phyloP scores from a whole-genome alignment of 1,140 invertebrate genomes.

The Drosophila nikananu region DNA sequence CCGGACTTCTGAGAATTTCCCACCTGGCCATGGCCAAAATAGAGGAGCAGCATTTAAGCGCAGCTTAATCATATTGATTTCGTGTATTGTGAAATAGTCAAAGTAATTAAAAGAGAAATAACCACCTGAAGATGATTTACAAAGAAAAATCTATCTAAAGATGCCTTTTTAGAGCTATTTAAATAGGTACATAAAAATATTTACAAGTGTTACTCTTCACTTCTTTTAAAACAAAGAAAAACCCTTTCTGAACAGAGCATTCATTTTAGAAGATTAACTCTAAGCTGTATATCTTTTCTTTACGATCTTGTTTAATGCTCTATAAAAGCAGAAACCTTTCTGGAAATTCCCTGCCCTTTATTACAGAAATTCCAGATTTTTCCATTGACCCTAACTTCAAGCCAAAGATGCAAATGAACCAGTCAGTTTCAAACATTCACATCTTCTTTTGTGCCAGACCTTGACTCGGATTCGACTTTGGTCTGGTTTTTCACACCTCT shows the following conservation, averaged over 20 bases:
- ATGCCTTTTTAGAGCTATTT: background rate
- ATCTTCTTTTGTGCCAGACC: slow-evolving; percentile 40
- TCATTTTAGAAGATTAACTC: background rate
- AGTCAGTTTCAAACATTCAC: slow-evolving; percentile 10
- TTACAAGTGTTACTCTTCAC: background rate
- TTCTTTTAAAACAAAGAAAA: background rate
- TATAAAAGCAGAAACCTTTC: slow-evolving; percentile 19
- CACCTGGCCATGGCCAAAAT: background rate
- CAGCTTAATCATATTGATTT: slow-evolving; percentile 1
- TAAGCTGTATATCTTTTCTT: slow-evolving; percentile 3
- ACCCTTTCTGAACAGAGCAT: background rate
- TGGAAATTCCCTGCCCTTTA: slow-evolving; percentile 1
- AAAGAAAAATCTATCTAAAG: no score
- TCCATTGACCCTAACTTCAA: background rate
- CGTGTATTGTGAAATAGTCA: slow-evolving; percentile 10
- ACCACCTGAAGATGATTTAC: no score
- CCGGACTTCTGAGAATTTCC: slow-evolving; percentile 11
- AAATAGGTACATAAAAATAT: background rate
- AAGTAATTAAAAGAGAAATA: background rate
- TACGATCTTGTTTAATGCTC: slow-evolving; percentile 38
- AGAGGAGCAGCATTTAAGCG: slow-evolving; percentile 1
- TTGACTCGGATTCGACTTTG: slow-evolving; percentile 65
- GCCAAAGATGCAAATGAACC: slow-evolving; percentile 9
- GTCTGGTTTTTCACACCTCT: slow-evolving; percentile 34
- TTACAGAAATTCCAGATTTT: slow-evolving; percentile 32